Percentiles rank a stretch among this genome's conserved stretches.
Evolutionary conservation across 1,140 invertebrate species (phyloP).

Genomic region (Ips nitidus): DNA sequence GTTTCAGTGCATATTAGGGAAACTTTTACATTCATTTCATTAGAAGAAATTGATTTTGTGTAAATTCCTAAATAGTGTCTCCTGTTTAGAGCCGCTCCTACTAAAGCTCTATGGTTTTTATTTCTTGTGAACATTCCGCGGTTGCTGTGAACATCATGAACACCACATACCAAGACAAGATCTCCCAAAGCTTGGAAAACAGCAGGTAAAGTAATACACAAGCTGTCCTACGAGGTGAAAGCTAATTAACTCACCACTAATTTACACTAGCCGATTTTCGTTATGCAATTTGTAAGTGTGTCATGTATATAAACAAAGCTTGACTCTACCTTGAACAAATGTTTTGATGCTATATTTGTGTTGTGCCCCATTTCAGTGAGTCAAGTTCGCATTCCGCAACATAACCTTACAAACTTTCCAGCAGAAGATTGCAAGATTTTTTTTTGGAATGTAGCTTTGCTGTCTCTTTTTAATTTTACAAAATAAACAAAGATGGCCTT

Average conservation of each 20-base stretch:
- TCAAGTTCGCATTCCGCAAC: conserved; percentile 24
- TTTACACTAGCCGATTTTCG: conserved; percentile 29
- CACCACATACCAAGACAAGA: conserved; percentile 42
- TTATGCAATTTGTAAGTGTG: conserved; percentile 45
- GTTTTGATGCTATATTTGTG: conserved; percentile 8
- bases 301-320: conserved; percentile 34
- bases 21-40: background rate
- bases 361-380: conserved; percentile 4
- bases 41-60: too few relatives aligned
- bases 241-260: conserved; percentile 31
- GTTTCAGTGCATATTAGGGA: conserved; percentile 8
- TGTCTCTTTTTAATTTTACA: too few relatives aligned
- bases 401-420: conserved; percentile 7
- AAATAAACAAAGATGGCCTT: too few relatives aligned
- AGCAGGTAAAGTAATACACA: conserved; percentile 40
- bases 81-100: conserved; percentile 24
- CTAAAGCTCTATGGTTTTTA: conserved; percentile 19
- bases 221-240: conserved; percentile 31
- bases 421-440: too few relatives aligned
- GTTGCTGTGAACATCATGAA: conserved; percentile 39
- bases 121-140: conserved; percentile 15
- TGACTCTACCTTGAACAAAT: conserved; percentile 21
- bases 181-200: conserved; percentile 46
- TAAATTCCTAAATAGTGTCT: conserved; percentile 6
- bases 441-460: too few relatives aligned